Base-by-base conservation (phyloP, 1,140 invertebrate species). In the Bombus soroeensis region DNA sequence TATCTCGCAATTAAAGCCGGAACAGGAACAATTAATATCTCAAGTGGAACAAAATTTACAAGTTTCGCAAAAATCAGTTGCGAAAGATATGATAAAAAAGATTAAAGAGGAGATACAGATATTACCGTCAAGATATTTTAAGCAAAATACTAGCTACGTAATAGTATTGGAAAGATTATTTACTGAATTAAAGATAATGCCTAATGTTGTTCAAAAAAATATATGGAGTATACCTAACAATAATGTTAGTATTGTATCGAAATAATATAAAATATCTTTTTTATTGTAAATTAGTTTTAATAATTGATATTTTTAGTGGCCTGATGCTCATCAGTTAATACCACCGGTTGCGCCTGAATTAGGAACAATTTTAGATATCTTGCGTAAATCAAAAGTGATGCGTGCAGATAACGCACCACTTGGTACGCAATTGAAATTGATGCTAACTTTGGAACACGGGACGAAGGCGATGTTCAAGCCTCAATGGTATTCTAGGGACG, bases 371-470 rank as follows among this genome's bases (percentile, higher is more conserved):
- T 93, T 99, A 34, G 94, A 96, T 68, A 96, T 97, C 25, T 95
- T 99, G 88, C 96, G 97, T 64, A 96, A 95, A 75, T 95, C 97
- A 47, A 96, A 96, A 92, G 98, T 99, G 89, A 95, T 96, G 5
- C 94, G 96, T 79, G 98, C 97, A 25, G 97, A 97, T 93, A 97
- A 97, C 94, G 97, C 96, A 93, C 96, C 93, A 74, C 96, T 97
- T 93, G 98, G 98, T 75, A 99, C 98, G 59, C 98, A 99, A 95
- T 95, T 99, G 39, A 99, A 99, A 95, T 93, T 99, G 28, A 95
- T 98, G 88, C 92, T 99, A 32, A 96, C 96, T 32, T 95, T 99
- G 70, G 96, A 98, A 95, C 97, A 97, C 37, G 97, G 97, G 47
- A 97, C 98, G 90, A 97, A 97, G 94, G 97, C 97, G 34, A 96